Base-by-base conservation (phyloP, 2,888 invertebrate species). In the Diplazon laetatorius region DNA sequence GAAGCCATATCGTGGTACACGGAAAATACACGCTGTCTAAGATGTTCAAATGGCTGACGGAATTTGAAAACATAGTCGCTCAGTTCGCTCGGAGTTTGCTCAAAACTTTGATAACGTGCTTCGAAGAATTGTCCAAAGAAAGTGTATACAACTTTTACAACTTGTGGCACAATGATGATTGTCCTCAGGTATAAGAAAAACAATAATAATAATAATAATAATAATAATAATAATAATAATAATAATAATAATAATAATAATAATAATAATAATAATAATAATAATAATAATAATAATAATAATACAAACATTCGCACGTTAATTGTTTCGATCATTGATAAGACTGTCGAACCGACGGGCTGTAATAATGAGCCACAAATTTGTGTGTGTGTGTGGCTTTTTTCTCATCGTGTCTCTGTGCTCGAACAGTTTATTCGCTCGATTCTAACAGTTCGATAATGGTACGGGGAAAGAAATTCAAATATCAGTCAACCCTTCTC, bases 11-110 rank as follows among this genome's bases (percentile, higher is more conserved):
- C 39, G 59, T 39, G 18, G 46, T 71, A 55, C 55, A 55, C 55
- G 30, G n/a, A 52, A 63, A 83, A 74, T 79, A 83, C 78, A 79
- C 72, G 76, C 81, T 80, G 80, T 82, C 82, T 83, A 85, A 85
- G 82, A 87, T 87, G 87, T 82, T 87, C 73, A 82, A 82, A 80
- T 84, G 86, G 83, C 76, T 87, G 82, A 80, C 71, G 76, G 73
- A 73, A 76, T 71, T 86, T 65, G 81, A 78, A 48, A 81, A 78
- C 69, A 76, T 82, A 46, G 77, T 87, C 71, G 82, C 77, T 63
- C 80, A 79, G 12, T 50, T 84, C 50, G 80, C 76, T 12, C 77
- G 68, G 76, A 79, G 59, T 78, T 72, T 85, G 12, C 55, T 85
- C 22, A 84, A 85, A 81, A 84, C 79, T 78, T 82, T 86, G 30